phyloP scores from a whole-genome alignment of 2,888 invertebrate species.

The Phortica okadai region DNA sequence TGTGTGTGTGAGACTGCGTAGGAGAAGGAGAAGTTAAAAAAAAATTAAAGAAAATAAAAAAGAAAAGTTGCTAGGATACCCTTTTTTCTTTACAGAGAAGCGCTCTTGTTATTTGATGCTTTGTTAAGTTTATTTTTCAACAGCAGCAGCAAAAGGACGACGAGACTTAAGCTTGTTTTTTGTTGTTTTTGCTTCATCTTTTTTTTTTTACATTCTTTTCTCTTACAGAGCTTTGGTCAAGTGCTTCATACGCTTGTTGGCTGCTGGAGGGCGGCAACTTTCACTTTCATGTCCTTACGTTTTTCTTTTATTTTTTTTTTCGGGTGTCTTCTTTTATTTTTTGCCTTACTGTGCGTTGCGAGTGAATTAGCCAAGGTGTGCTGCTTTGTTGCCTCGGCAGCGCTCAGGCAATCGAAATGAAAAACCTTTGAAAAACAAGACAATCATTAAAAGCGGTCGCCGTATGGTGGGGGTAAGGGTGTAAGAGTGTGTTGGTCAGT shows the following conservation, averaged over 20 bases:
- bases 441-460: slow-evolving; percentile 42
- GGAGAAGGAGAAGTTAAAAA: no score
- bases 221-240: background rate
- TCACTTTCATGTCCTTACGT: slow-evolving; percentile 50
- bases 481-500: background rate
- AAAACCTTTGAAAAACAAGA: slow-evolving; percentile 50
- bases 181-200: slow-evolving; percentile 20
- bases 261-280: slow-evolving; percentile 44
- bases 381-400: slow-evolving; percentile 51
- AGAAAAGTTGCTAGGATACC: slow-evolving; percentile 34
- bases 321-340: slow-evolving; percentile 34
- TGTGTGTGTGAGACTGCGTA: no score
- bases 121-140: slow-evolving; percentile 63
- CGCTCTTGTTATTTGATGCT: slow-evolving; percentile 65
- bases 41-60: background rate
- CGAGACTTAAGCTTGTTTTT: slow-evolving; percentile 26
- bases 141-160: background rate
- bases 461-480: no score
- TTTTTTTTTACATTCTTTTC: slow-evolving; percentile 4
- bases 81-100: slow-evolving; percentile 1
- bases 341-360: slow-evolving; percentile 35
- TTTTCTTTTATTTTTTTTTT: slow-evolving; percentile 31
- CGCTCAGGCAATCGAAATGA: slow-evolving; percentile 9
- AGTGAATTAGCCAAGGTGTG: slow-evolving; percentile 30
- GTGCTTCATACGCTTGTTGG: no score